A percentile compares a stretch with the other conserved stretches of the same genome.
Evolutionary conservation across 2,888 invertebrate genomes (phyloP).

Genomic region (Polyommatus iphigenia): DNA sequence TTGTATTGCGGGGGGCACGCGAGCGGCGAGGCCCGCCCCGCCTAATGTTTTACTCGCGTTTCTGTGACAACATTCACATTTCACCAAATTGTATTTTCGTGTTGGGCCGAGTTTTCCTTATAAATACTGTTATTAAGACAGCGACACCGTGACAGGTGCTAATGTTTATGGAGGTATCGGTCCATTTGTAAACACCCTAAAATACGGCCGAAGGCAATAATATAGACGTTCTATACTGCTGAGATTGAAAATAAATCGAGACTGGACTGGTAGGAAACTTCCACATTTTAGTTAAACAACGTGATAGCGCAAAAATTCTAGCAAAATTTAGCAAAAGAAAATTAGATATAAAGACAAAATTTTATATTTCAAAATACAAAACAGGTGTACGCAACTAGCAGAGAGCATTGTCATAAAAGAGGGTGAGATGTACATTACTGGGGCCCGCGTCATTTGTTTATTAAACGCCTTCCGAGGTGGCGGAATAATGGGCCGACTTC

Average conservation of each 20-base stretch:
- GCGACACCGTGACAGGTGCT: conserved; percentile 72
- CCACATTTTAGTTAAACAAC: no score
- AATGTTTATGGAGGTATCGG: conserved; percentile 69
- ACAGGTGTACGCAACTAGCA: conserved; percentile 13
- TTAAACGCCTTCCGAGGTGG: conserved; percentile 76
- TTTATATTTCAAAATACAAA: neutral
- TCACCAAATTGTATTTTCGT: conserved; percentile 79
- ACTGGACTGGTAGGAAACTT: neutral
- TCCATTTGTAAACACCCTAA: conserved; percentile 59
- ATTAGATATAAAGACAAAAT: neutral
- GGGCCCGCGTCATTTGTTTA: conserved; percentile 77
- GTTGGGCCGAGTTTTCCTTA: conserved; percentile 77
- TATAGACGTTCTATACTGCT: neutral
- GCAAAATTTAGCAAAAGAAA: neutral
- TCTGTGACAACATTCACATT: conserved; percentile 76
- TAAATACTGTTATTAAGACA: conserved; percentile 79
- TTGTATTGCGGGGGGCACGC: conserved; percentile 55
- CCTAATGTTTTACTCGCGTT: conserved; percentile 76
- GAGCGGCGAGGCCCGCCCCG: conserved; percentile 58
- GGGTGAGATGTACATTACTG: conserved; percentile 63
- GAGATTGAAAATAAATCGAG: neutral
- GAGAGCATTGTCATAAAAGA: conserved; percentile 48
- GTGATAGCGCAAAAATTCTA: no score
- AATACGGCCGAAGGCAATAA: neutral
- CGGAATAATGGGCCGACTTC: conserved; percentile 76